These are phyloP conservation scores for Pantala flavescens DNA, from an alignment of 1,140 invertebrate genomes.

Conservation along the genomic window DNA sequence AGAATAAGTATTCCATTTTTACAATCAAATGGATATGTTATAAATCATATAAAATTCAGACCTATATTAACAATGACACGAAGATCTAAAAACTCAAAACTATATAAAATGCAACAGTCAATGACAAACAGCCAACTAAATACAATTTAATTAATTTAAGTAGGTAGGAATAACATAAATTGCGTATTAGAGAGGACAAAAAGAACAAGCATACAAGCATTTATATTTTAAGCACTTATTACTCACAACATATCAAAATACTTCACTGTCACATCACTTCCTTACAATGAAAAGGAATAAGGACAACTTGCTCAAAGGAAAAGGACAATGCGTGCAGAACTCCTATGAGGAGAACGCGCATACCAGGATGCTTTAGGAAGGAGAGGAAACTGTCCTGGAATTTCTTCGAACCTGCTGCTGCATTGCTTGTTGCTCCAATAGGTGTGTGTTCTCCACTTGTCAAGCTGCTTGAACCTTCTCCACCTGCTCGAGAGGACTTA, in stretches of 20 bases:
- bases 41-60: too few species aligned
- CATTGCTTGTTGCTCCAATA: constrained; percentile 21
- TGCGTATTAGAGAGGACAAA: neutral
- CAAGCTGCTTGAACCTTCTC: neutral
- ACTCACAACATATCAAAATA: neutral
- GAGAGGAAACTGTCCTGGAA: constrained; percentile 60
- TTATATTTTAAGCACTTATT: neutral
- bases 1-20: too few species aligned
- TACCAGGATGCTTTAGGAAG: constrained; percentile 49
- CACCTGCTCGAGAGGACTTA: neutral
- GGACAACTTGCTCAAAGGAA: too few species aligned
- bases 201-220: neutral
- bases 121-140: neutral
- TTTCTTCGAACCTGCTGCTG: constrained; percentile 27
- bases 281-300: too few species aligned
- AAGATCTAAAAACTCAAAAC: neutral
- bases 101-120: neutral
- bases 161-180: neutral
- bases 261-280: neutral
- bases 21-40: too few species aligned
- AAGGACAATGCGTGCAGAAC: neutral
- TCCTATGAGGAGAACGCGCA: constrained; percentile 18
- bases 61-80: neutral
- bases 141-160: neutral
- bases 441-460: neutral